Evolutionary conservation across 2,797 vertebrate species (phyloP), one percentile per base, ranked within the genome.

Genomic region (Sylvilagus floridanus): DNA sequence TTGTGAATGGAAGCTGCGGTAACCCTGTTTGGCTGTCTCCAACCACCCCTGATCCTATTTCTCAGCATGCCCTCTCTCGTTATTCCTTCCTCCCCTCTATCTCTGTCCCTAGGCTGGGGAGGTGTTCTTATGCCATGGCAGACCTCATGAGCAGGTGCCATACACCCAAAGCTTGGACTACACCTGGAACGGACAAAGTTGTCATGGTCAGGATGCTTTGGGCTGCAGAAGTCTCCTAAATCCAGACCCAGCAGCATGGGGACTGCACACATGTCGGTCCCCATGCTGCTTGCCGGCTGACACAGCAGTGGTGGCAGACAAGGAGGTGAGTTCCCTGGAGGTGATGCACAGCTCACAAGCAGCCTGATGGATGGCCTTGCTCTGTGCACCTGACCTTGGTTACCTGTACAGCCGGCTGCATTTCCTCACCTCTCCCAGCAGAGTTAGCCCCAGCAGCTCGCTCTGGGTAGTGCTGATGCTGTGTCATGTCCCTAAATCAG

Each of bases 401-500:
- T 79, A 30, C 63, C 68, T 60, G 65, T 52, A 69, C 57, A 85
- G 69, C 76, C 69, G 54, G 73, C 52, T 5, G 0, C 1, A 11
- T 50, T 52, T 35, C 66, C 10, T 22, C 57, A 71, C 62, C 50
- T 82, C 82, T 93, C 22, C 0, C 65, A 84, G 17, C 2, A 89
- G 42, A 85, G 57, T 60, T 47, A 73, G 73, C 50, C 60, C 62
- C 60, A 52, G 13, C 77, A 72, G 60, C 72, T 66, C 1, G 21
- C 37, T 22, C 35, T 19, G n/a, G 73, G 26, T 60, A 35, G 73
- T 11, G 2, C 4, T 10, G 1, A 32, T 57, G 50, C 71, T 42
- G 13, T 26, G 63, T 66, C 72, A 24, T 78, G 52, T 84, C 72
- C 93, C 92, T 95, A 84, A 92, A 93, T 92, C 88, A 62, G 71